A percentile compares a stretch with the other conserved stretches of the same genome.
These are phyloP conservation scores for Penelope pileata DNA, from an alignment of 2,113 vertebrate species.

Conservation along the genomic window DNA sequence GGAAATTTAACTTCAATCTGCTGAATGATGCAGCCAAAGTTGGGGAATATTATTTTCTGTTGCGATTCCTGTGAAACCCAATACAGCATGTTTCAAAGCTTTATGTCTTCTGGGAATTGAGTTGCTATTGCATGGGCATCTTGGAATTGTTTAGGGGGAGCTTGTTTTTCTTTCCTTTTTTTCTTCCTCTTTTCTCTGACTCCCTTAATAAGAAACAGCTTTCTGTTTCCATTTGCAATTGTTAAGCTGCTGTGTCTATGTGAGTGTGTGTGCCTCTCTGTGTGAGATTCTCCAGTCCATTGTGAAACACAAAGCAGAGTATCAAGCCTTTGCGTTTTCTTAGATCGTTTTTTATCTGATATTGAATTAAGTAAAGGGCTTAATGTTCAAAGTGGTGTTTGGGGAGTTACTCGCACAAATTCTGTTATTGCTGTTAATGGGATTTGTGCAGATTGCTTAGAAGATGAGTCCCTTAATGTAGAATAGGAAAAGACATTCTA, in stretches of 20 bases:
- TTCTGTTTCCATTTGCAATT: not conserved
- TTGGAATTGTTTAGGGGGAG: not conserved
- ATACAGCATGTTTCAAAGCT: not conserved
- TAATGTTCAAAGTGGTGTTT: slow-evolving; percentile 66
- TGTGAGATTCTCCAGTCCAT: not conserved
- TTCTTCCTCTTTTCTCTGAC: not conserved
- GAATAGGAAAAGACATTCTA: slow-evolving; percentile 29
- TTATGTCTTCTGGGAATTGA: not conserved
- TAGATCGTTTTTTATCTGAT: slow-evolving; percentile 48
- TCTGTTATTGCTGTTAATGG: slow-evolving; percentile 67
- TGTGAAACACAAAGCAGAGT: slow-evolving; percentile 46
- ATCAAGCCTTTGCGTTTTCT: slow-evolving; percentile 35
- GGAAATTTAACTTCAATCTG: not conserved
- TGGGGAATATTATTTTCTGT: not conserved
- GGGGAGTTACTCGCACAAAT: slow-evolving; percentile 58
- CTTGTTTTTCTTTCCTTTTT: not conserved
- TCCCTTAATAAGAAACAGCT: not conserved
- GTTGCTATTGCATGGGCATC: not conserved
- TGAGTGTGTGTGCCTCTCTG: not conserved
- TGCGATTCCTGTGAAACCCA: not conserved
- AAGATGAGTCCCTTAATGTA: slow-evolving; percentile 50
- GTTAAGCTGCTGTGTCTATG: not conserved
- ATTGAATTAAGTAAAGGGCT: slow-evolving; percentile 66
- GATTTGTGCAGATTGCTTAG: slow-evolving; percentile 66
- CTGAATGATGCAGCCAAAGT: not conserved